Percentiles rank a stretch among this genome's conserved stretches.
phyloP scores from a whole-genome alignment of 2,888 invertebrate species.

The Osedax frankpressi region DNA sequence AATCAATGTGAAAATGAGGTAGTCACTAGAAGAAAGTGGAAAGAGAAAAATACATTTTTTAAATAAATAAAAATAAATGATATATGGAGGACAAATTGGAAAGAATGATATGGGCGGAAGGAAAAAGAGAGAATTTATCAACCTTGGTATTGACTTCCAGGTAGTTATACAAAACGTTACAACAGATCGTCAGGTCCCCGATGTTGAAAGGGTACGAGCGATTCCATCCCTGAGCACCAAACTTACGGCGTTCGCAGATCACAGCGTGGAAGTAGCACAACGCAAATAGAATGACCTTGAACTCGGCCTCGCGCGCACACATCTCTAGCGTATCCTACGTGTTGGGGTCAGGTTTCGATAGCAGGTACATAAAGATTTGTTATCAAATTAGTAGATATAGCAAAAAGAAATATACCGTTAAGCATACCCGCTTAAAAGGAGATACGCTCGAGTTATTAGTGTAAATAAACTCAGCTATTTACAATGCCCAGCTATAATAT shows the following conservation, averaged over 20 bases:
- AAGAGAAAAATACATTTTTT: too few species aligned
- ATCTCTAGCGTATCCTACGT: slow-evolving; percentile 75
- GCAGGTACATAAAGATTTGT: too few species aligned
- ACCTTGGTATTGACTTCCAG: slow-evolving; percentile 70
- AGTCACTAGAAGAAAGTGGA: too few species aligned
- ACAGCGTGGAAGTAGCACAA: slow-evolving; percentile 85
- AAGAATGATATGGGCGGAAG: not conserved
- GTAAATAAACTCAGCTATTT: too few species aligned
- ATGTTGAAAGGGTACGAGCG: slow-evolving; percentile 90
- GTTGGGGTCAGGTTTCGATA: too few species aligned
- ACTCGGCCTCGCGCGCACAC: slow-evolving; percentile 88
- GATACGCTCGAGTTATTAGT: too few species aligned
- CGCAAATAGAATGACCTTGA: slow-evolving; percentile 81
- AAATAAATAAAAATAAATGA: too few species aligned
- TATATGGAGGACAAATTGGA: not conserved
- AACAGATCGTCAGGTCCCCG: slow-evolving; percentile 79
- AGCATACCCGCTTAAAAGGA: too few species aligned
- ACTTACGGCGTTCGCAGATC: slow-evolving; percentile 81
- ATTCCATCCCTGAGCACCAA: slow-evolving; percentile 66
- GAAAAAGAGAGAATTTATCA: not conserved
- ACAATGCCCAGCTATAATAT: too few species aligned
- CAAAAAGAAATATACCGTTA: too few species aligned
- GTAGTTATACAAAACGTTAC: slow-evolving; percentile 84
- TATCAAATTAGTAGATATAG: too few species aligned
- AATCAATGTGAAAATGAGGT: too few species aligned